Base-by-base conservation (phyloP, 2,888 invertebrate genomes). In the Apocheima hispidaria region DNA sequence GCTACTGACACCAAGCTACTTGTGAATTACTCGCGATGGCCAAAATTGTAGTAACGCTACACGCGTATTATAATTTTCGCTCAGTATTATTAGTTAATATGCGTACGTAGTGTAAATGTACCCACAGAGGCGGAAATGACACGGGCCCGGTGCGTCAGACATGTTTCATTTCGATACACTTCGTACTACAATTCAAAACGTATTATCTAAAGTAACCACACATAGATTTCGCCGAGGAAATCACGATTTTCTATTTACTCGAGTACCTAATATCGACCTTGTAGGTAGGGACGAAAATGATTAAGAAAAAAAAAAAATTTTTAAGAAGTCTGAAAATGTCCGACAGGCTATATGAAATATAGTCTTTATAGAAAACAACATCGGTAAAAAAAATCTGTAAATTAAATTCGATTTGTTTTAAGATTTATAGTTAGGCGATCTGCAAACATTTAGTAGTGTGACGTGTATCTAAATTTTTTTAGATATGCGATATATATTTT, bases 11-110 rank as follows among this genome's bases (percentile, higher is more conserved):
- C 70, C 67, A 71, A 56, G 52, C 60, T 57, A 65, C 56, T 56
- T 64, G 78, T 84, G 83, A 84, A 86, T 85, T 86, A 88, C 88
- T 90, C 90, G 81, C 79, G 85, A 85, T 82, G 88, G 89, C 89
- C 89, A 90, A 90, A 90, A 87, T 87, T 87, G 81, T 87, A 88
- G 83, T 86, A 74, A 86, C 85, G 87, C 86, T 78, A 77, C 73
- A 78, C 82, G 86, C 83, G 84, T 84, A 83, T 86, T 86, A 87
- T 88, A 77, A 84, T 89, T 88, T 89, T 86, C 83, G 84, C 87
- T 87, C 88, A 88, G 88, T 89, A 87, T 88, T 88, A 90, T 85
- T 89, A 87, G 84, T 85, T 82, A 72, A 77, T 86, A 84, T 81
- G 73, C 70, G 77, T 77, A 74, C 73, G 75, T 78, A 75, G 78